Evolutionary conservation across 2,113 vertebrate species (phyloP).

Genomic region (Nothobranchius furzeri): DNA sequence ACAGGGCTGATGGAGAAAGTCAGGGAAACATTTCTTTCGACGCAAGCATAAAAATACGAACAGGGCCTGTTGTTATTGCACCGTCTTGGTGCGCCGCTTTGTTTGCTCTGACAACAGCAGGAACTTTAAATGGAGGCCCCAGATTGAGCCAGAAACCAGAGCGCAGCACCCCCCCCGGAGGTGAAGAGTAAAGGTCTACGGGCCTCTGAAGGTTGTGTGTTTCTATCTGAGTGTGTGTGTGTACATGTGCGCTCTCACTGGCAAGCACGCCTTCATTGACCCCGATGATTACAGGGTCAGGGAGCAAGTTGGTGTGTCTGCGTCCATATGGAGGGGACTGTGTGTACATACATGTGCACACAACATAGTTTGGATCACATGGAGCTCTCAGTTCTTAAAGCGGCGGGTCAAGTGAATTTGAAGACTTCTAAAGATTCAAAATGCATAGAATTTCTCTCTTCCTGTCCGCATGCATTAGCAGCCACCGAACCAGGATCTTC

Average conservation of each 20-base stretch:
- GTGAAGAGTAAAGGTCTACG: slow-evolving; percentile 63
- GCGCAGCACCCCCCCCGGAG: slow-evolving; percentile 58
- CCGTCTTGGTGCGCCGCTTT: slow-evolving; percentile 73
- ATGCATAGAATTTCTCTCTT: not conserved
- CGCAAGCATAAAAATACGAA: slow-evolving; percentile 78
- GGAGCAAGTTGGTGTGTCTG: slow-evolving; percentile 44
- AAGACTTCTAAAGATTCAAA: not conserved
- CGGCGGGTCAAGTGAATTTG: slow-evolving; percentile 8
- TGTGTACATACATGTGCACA: slow-evolving; percentile 24
- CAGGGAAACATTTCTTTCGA: slow-evolving; percentile 79
- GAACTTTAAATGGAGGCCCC: slow-evolving; percentile 72
- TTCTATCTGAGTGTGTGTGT: slow-evolving; percentile 29
- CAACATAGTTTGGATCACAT: slow-evolving; percentile 53
- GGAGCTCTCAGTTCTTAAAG: slow-evolving; percentile 46
- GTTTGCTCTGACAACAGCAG: slow-evolving; percentile 81
- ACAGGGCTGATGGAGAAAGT: slow-evolving; percentile 75
- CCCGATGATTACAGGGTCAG: slow-evolving; percentile 73
- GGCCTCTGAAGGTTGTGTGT: slow-evolving; percentile 57
- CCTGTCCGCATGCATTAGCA: slow-evolving; percentile 8
- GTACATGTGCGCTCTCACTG: slow-evolving; percentile 39
- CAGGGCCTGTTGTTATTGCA: slow-evolving; percentile 68
- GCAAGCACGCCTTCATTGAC: slow-evolving; percentile 69
- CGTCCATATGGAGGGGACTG: slow-evolving; percentile 4
- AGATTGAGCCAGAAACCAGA: slow-evolving; percentile 69
- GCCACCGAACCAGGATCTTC: slow-evolving; percentile 33